Evolutionary conservation across 2,113 vertebrate species (phyloP).

Genomic region (Brevimyrus niger): DNA sequence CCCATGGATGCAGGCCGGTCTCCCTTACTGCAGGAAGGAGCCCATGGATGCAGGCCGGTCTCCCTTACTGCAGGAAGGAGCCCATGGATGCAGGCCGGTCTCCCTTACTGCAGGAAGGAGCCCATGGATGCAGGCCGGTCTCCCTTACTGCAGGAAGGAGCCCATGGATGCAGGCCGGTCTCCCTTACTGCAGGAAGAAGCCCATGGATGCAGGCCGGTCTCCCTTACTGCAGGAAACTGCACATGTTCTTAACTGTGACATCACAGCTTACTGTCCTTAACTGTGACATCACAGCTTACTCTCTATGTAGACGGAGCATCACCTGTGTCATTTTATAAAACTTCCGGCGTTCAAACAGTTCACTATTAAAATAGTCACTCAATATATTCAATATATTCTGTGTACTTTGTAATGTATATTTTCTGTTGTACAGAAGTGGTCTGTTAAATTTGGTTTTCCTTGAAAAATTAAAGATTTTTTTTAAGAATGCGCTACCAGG

Average conservation of each 20-base stretch:
- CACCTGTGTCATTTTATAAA: background rate
- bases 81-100: no score
- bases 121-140: no score
- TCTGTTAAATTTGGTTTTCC: background rate
- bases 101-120: no score
- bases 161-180: no score
- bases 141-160: no score
- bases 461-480: constrained; percentile 2
- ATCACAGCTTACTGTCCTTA: background rate
- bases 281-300: background rate
- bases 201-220: background rate
- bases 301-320: background rate
- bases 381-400: background rate
- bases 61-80: no score
- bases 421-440: background rate
- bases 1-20: no score
- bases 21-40: no score
- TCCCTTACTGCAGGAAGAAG: no score
- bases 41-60: no score
- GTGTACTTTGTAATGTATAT: background rate
- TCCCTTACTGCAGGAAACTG: background rate
- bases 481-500: background rate
- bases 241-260: background rate
- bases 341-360: background rate
- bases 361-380: background rate